Percentiles rank a stretch among this genome's conserved stretches.
These are phyloP conservation scores for Heliconius hortense DNA, from an alignment of 2,888 invertebrate genomes.

Conservation along the genomic window DNA sequence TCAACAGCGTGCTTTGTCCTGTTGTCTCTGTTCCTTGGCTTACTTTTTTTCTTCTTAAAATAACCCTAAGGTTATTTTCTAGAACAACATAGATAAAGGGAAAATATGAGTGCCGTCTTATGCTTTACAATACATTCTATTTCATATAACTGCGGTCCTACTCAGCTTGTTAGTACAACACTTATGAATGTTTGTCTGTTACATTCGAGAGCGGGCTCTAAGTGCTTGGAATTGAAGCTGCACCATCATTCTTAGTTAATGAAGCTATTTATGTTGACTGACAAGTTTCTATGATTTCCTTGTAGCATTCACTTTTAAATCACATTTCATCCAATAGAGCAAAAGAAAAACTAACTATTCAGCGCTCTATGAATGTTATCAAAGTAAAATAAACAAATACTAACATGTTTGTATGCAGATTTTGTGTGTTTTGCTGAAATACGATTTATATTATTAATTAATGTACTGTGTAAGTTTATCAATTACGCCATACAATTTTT, in stretches of 20 bases:
- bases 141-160: constrained; percentile 30
- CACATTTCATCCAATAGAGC: background rate
- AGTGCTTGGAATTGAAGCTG: constrained; percentile 42
- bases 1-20: no score
- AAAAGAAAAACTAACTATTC: no score
- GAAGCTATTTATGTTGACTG: constrained; percentile 32
- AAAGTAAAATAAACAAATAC: background rate
- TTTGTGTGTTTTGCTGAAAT: no score
- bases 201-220: constrained; percentile 44
- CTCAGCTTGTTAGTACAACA: constrained; percentile 46
- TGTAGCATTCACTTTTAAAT: background rate
- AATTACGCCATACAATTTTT: no score
- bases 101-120: background rate
- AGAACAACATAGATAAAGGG: no score
- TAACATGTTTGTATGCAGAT: no score
- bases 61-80: background rate
- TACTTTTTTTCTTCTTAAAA: background rate
- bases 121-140: constrained; percentile 16
- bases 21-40: background rate
- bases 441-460: no score
- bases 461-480: no score
- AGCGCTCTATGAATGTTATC: background rate
- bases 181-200: constrained; percentile 50
- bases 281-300: constrained; percentile 5
- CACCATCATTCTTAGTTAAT: constrained; percentile 39